These are phyloP conservation scores for Oikopleura vanhoeffeni DNA, from an alignment of 23 tunicate species.

Conservation along the genomic window DNA sequence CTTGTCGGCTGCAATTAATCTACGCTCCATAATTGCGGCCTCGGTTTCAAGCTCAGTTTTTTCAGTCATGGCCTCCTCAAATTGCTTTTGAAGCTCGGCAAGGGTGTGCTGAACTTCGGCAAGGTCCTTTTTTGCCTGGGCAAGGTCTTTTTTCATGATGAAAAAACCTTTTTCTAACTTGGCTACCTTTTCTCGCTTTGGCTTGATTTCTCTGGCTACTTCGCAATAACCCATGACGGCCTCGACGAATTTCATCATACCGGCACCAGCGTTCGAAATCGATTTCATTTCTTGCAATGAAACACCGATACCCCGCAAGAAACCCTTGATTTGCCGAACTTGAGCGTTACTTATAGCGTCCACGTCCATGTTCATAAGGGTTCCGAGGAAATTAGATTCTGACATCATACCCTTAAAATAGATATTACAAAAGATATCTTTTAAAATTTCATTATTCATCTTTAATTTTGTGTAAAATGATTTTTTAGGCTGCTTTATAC, in stretches of 20 bases:
- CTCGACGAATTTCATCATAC: slow-evolving; percentile 98
- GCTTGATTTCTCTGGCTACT: slow-evolving; percentile 98
- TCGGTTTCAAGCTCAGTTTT: slow-evolving; percentile 81
- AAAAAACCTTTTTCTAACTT: slow-evolving; percentile 15
- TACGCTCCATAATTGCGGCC: slow-evolving; percentile 93
- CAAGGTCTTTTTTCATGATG: slow-evolving; percentile 55
- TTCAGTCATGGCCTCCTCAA: slow-evolving; percentile 76
- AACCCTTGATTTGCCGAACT: slow-evolving; percentile 46
- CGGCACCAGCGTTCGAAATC: slow-evolving; percentile 83
- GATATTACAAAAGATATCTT: too few species aligned
- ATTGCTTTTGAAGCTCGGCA: slow-evolving; percentile 19
- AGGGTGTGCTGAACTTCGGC: slow-evolving; percentile 81
- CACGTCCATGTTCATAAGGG: slow-evolving; percentile 97
- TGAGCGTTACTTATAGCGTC: slow-evolving; percentile 63
- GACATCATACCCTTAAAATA: slow-evolving; percentile 99
- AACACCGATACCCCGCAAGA: slow-evolving; percentile 67
- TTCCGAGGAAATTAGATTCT: slow-evolving; percentile 76
- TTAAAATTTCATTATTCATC: too few species aligned
- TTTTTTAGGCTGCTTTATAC: too few species aligned
- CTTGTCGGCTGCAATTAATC: slow-evolving; percentile 79
- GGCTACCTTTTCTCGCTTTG: slow-evolving; percentile 79
- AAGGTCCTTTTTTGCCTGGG: slow-evolving; percentile 81
- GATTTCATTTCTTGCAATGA: slow-evolving; percentile 55
- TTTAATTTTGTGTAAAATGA: too few species aligned
- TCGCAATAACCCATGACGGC: slow-evolving; percentile 99